Evolutionary conservation across 1,140 invertebrate species (phyloP), one percentile per base, ranked within the genome.

Genomic region (Drosophila sproati): DNA sequence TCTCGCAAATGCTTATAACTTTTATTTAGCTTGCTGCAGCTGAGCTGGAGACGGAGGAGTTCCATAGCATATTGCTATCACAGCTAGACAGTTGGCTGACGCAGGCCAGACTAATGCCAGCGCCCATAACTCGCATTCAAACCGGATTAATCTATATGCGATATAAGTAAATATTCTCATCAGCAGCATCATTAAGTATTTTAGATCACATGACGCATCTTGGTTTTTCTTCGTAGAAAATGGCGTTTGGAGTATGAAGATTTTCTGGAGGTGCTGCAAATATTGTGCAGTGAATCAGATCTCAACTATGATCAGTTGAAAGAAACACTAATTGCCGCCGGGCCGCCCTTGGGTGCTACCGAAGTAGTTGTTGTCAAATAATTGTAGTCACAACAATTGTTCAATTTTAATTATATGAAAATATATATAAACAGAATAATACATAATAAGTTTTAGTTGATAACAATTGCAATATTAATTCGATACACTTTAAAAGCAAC

Each of bases 231-330:
- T 5, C 55, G 47, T n/a, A 92, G 91, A 70, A 92, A 92, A 52
- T 92, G 91, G 91, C 90, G 91, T 2, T 60, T 92, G 48, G 87
- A 89, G 32, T 92, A 73, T 43, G 91, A 92, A 47, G 91, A 91
- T 34, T 92, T 92, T 52, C 39, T 89, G 2, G 87, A 92, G 34
- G 80, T 92, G 12, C 62, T 92, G 3, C 61, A 78, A 6, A 61
- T 69, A 5, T 61, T 92, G 34, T 74, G 77, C 48, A 3, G 3
- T 0, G 87, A 78, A 6, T 71, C 72, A 5, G 45, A 80, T 2
- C 3, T 82, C 2, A 48, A 32, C 6, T 55, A 83, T 10, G 87
- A 92, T 1, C 73, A 86, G 0, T 47, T 92, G 4, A 92, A 92
- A 45, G 75, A 76, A 20, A 51, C 41, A 0, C n/a, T 92, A 32